Conservation (phyloP, 1,140 invertebrate genomes). For the Venturia canescens region DNA sequence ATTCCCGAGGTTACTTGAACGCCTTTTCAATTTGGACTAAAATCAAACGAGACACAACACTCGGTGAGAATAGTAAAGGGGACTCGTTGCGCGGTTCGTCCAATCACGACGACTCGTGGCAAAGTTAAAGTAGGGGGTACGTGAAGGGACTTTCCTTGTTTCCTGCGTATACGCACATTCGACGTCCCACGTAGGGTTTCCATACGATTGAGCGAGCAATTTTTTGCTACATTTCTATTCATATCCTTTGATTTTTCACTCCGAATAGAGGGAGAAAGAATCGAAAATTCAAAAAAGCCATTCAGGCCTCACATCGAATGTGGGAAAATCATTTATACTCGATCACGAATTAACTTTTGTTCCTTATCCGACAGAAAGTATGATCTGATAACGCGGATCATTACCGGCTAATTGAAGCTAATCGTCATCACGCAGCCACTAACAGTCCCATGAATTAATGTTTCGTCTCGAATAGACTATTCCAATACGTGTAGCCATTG, state of each 20-base stretch:
- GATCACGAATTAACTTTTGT: no score
- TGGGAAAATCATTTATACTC: no score
- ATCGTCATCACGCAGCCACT: no score
- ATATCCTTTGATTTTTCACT: neutral
- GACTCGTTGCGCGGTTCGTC: constrained; percentile 19
- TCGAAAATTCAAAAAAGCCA: no score
- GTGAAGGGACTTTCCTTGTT: constrained; percentile 46
- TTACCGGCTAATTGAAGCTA: no score
- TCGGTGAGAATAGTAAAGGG: constrained; percentile 37
- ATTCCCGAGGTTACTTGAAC: constrained; percentile 9
- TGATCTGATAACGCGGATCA: no score
- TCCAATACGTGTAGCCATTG: neutral
- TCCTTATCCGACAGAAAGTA: no score
- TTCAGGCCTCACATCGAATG: no score
- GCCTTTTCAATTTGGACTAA: constrained; percentile 47
- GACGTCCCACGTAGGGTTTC: neutral
- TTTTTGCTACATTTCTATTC: neutral
- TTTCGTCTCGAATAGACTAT: neutral
- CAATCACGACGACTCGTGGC: constrained; percentile 24
- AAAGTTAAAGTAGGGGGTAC: constrained; percentile 35
- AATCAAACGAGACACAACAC: constrained; percentile 32
- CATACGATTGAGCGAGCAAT: neutral
- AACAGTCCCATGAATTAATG: neutral
- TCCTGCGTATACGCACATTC: neutral
- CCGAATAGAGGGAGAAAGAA: no score